phyloP scores from a whole-genome alignment of 2,797 vertebrate species.

The Nannoperca obscura region DNA sequence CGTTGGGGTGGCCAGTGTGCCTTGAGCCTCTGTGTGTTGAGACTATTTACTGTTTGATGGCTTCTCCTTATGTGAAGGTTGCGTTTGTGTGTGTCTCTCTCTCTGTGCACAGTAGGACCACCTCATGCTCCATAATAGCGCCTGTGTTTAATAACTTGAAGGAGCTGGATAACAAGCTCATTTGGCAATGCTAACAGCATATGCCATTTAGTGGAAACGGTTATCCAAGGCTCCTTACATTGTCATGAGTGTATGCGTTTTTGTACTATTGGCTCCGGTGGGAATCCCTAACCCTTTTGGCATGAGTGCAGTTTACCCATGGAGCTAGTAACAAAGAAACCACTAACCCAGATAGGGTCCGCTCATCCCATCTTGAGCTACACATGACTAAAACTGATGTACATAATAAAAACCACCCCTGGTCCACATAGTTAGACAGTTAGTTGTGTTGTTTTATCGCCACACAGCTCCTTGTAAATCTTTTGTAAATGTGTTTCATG shows the following conservation, averaged over 20 bases:
- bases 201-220: constrained; percentile 36
- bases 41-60: constrained; percentile 38
- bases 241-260: neutral
- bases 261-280: constrained; percentile 3
- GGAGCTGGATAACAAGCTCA: constrained; percentile 41
- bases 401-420: neutral
- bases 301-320: neutral
- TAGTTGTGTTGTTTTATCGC: neutral
- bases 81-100: constrained; percentile 13
- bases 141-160: constrained; percentile 30
- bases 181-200: constrained; percentile 26
- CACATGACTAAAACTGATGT: neutral
- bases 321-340: neutral
- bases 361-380: neutral
- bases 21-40: constrained; percentile 29
- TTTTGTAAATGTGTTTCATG: neutral
- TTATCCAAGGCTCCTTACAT: constrained; percentile 44
- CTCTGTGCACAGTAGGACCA: constrained; percentile 36
- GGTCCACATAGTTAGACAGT: neutral
- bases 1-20: neutral
- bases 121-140: neutral
- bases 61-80: constrained; percentile 11
- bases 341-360: constrained; percentile 11
- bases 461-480: neutral
- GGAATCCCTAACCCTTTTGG: constrained; percentile 25